These are phyloP conservation scores for Drosophila truncata DNA, from an alignment of 1,140 invertebrate species.

Conservation along the genomic window DNA sequence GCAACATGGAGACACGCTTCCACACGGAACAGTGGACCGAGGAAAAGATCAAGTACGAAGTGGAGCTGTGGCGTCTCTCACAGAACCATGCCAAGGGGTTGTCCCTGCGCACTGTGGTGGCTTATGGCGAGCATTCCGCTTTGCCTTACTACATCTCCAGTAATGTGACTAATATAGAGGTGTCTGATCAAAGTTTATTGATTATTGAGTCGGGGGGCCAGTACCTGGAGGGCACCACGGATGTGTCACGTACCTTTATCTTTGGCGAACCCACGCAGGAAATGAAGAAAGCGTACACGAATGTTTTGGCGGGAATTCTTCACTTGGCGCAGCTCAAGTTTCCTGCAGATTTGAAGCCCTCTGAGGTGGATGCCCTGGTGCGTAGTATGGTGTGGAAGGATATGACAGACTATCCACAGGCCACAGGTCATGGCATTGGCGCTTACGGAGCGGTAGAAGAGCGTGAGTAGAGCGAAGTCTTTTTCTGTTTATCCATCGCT, in stretches of 20 bases:
- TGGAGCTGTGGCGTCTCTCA: conserved; percentile 89
- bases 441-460: conserved; percentile 89
- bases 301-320: conserved; percentile 95
- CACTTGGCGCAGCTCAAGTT: conserved; percentile 89
- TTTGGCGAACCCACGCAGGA: conserved; percentile 92
- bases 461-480: conserved; percentile 41
- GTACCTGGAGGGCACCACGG: conserved; percentile 95
- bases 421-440: conserved; percentile 96
- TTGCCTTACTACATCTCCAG: conserved; percentile 95
- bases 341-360: conserved; percentile 88
- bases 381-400: conserved; percentile 92
- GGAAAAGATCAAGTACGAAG: conserved; percentile 88
- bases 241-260: conserved; percentile 96
- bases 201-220: conserved; percentile 91
- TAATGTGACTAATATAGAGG: conserved; percentile 89
- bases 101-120: conserved; percentile 95
- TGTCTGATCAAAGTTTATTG: conserved; percentile 89
- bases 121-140: conserved; percentile 94
- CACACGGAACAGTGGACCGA: conserved; percentile 88
- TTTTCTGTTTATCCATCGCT: too few relatives aligned
- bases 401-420: conserved; percentile 93
- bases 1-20: conserved; percentile 91
- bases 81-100: conserved; percentile 90
- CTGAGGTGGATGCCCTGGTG: conserved; percentile 91
- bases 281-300: conserved; percentile 94